Evolutionary conservation across 2,113 vertebrate genomes (phyloP), one percentile per base, ranked within the genome.

Genomic region (Semicossyphus pulcher): DNA sequence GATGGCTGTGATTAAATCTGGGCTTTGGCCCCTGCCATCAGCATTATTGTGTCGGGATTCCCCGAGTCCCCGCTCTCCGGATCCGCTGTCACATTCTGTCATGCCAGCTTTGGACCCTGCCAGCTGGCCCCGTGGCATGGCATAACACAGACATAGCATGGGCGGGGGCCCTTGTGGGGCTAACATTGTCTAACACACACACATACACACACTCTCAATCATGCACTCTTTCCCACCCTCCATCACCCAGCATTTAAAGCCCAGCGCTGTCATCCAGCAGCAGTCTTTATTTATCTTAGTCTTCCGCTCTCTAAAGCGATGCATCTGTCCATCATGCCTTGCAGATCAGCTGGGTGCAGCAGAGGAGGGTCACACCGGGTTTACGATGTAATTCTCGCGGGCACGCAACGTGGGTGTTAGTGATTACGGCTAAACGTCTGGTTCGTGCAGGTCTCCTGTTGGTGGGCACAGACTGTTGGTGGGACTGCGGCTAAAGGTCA

Each of bases 21-120:
- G 91, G 89, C 84, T 91, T 92, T 89, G 89, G 90, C 79, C 80
- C 71, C 80, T 87, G 86, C 91, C 88, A 92, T 90, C 88, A 83
- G 80, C 87, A 87, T 93, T 93, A 93, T 93, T 93, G 92, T 92
- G 91, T 72, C 83, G 90, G 92, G 93, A 93, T 93, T 93, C 92
- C 92, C 90, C 72, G 59, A 81, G 89, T 92, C 92, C 91, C 91
- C 57, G 72, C 78, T 78, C 91, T 88, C 59, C 76, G 76, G 79
- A 93, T 94, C 89, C 80, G 90, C 91, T 93, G 93, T 92, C 92
- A 92, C 92, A 92, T 92, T 92, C 91, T 93, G 91, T 89, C 90
- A 90, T 92, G 92, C 92, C 92, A 92, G 87, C 87, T 90, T 82
- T 81, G 78, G 77, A 58, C 85, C 83, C 85, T 89, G 91, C 91